Evolutionary conservation across 2,888 invertebrate species (phyloP).

Genomic region (Synanthedon andrenaeformis): DNA sequence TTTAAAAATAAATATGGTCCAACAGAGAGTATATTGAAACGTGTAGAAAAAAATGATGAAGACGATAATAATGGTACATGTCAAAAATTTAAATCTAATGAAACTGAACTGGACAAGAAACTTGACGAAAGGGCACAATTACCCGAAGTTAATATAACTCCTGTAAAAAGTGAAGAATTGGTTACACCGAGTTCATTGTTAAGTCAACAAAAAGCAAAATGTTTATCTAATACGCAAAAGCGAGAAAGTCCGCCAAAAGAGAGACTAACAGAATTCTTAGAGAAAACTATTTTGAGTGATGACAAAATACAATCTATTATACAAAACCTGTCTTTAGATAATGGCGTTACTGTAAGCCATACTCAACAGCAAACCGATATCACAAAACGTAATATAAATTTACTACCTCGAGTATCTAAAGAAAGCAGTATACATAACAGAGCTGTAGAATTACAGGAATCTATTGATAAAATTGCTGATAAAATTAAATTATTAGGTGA

Average conservation of each 20-base stretch:
- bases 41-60: background rate
- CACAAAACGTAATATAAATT: background rate
- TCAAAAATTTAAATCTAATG: background rate
- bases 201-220: constrained; percentile 25
- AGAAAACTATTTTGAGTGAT: constrained; percentile 57
- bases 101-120: background rate
- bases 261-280: constrained; percentile 51
- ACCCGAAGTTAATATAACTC: background rate
- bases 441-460: constrained; percentile 25
- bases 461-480: constrained; percentile 36
- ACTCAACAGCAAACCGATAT: background rate
- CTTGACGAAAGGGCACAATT: background rate
- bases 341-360: constrained; percentile 8
- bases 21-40: too few relatives aligned
- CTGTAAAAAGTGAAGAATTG: background rate
- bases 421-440: constrained; percentile 26
- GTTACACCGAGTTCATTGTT: constrained; percentile 23
- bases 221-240: constrained; percentile 12
- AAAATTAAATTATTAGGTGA: constrained; percentile 28
- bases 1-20: background rate
- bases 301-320: constrained; percentile 59
- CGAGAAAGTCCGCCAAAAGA: constrained; percentile 60
- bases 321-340: constrained; percentile 52
- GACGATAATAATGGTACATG: background rate
- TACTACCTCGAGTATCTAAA: constrained; percentile 4